Conservation (phyloP, 2,113 vertebrate genomes). For the Silurus glanis region DNA sequence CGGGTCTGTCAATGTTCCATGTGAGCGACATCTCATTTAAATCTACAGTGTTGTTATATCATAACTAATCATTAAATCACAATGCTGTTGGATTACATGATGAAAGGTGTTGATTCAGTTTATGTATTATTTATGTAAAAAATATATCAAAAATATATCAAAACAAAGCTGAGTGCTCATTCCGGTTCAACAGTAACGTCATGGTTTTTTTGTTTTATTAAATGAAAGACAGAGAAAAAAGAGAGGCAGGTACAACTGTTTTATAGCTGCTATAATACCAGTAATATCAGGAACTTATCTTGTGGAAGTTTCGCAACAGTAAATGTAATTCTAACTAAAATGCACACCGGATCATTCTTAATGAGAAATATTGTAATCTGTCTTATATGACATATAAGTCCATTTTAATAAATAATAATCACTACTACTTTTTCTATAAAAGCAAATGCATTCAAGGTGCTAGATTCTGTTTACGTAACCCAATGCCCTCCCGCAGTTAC, state of each 20-base stretch:
- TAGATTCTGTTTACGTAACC: background rate
- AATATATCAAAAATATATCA: background rate
- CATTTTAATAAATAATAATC: no score
- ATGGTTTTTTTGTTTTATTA: background rate
- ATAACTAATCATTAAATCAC: background rate
- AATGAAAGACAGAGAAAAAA: background rate
- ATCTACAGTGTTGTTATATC: background rate
- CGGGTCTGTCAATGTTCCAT: conserved; percentile 67
- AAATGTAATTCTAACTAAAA: no score
- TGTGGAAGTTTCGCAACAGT: background rate
- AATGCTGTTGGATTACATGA: background rate
- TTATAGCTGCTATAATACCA: background rate
- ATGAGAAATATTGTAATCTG: no score
- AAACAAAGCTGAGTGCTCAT: background rate
- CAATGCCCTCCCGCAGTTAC: background rate
- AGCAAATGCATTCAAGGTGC: background rate
- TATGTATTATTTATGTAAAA: background rate
- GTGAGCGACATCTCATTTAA: conserved; percentile 54
- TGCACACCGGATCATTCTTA: no score
- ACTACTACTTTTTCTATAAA: background rate
- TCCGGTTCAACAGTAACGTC: background rate
- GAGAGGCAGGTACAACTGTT: background rate
- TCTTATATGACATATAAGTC: no score
- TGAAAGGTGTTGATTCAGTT: background rate
- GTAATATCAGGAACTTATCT: background rate